Conservation (phyloP, 2,888 invertebrate genomes). For the Masnerella sp. region DNA sequence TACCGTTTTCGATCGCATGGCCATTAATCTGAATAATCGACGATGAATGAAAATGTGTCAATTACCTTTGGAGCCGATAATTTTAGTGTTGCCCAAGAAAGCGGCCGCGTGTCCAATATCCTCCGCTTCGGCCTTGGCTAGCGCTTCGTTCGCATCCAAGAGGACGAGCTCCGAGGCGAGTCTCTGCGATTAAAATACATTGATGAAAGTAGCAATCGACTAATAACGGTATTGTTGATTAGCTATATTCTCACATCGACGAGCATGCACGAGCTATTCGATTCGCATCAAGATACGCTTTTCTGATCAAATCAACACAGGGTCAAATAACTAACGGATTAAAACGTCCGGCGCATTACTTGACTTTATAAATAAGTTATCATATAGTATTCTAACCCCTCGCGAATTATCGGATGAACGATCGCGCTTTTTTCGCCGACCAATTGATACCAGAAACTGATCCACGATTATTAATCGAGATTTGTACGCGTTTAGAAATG, state of each 20-base stretch:
- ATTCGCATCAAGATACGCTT: slow-evolving; percentile 57
- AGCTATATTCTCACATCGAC: slow-evolving; percentile 52
- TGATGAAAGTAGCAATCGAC: slow-evolving; percentile 59
- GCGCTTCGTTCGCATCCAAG: slow-evolving; percentile 80
- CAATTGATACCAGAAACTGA: slow-evolving; percentile 36
- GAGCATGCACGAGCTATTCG: slow-evolving; percentile 40
- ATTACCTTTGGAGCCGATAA: slow-evolving; percentile 75
- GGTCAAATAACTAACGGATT: slow-evolving; percentile 58
- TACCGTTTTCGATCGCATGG: no score
- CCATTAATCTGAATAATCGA: slow-evolving; percentile 13
- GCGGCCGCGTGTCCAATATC: slow-evolving; percentile 83
- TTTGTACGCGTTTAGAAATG: slow-evolving; percentile 26
- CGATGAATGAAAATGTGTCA: slow-evolving; percentile 26
- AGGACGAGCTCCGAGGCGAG: slow-evolving; percentile 81
- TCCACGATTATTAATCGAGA: slow-evolving; percentile 41
- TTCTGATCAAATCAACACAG: slow-evolving; percentile 54
- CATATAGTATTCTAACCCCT: slow-evolving; percentile 33
- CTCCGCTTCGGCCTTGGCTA: slow-evolving; percentile 82
- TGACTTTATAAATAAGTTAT: slow-evolving; percentile 56
- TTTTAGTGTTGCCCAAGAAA: slow-evolving; percentile 80
- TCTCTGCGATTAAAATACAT: slow-evolving; percentile 75
- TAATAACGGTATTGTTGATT: slow-evolving; percentile 61
- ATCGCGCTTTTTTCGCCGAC: slow-evolving; percentile 21
- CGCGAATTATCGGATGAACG: slow-evolving; percentile 18
- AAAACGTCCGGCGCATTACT: slow-evolving; percentile 34